A percentile compares a stretch with the other conserved stretches of the same genome.
phyloP scores from a whole-genome alignment of 2,113 vertebrate species.

The Macaca mulatta region DNA sequence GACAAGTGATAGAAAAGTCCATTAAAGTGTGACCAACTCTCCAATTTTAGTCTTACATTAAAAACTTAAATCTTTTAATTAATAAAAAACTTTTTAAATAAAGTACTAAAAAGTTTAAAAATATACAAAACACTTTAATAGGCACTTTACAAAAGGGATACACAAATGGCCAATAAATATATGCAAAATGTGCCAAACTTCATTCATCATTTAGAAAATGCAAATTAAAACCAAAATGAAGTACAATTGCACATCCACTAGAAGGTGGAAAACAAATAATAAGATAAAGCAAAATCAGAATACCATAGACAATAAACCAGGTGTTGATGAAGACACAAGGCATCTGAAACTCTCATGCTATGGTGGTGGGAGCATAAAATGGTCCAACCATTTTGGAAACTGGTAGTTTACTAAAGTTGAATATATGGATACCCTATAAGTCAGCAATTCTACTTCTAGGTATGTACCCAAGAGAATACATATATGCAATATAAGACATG shows the following conservation, averaged over 20 bases:
- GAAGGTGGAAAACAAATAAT: not conserved
- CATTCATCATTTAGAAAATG: not conserved
- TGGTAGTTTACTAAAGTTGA: not conserved
- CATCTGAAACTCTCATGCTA: not conserved
- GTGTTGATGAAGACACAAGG: not conserved
- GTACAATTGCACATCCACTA: not conserved
- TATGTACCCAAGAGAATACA: not conserved
- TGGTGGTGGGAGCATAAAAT: not conserved
- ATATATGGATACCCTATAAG: not conserved
- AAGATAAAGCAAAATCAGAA: not conserved
- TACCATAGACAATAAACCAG: not conserved
- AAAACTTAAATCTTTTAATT: not conserved
- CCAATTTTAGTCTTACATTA: not conserved
- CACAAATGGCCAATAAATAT: not conserved
- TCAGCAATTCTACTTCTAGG: not conserved
- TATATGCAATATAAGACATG: not conserved
- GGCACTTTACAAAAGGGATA: not conserved
- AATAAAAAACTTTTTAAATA: not conserved
- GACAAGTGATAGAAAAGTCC: not conserved
- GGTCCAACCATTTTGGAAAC: not conserved
- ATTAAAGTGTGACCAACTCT: not conserved
- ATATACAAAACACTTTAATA: not conserved
- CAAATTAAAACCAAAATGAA: not conserved
- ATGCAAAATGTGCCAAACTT: not conserved
- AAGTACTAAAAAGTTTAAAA: not conserved